Percentiles rank a stretch among this genome's conserved stretches.
Evolutionary conservation across 2,113 vertebrate genomes (phyloP).

Genomic region (Oophaga pumilio): DNA sequence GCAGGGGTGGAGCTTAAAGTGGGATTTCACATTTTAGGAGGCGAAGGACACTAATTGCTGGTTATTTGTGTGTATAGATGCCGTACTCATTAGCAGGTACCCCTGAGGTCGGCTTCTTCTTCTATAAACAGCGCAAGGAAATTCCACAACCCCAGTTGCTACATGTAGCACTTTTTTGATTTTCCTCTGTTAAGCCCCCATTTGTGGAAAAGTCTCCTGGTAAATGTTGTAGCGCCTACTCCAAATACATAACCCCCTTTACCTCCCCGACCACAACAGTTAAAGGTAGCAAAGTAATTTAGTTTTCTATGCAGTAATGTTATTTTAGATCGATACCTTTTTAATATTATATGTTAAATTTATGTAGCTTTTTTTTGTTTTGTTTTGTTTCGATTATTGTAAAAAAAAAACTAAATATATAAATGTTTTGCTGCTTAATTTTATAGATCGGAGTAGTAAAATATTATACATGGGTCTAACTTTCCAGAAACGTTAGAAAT

Average conservation of each 20-base stretch:
- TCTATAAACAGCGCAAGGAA: neutral
- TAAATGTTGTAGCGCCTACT: slow-evolving; percentile 27
- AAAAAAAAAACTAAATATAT: neutral
- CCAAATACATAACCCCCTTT: neutral
- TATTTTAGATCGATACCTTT: slow-evolving; percentile 17
- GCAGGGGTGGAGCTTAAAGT: neutral
- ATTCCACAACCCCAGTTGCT: neutral
- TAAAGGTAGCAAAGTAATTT: slow-evolving; percentile 21
- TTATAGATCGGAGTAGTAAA: slow-evolving; percentile 34
- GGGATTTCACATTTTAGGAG: neutral
- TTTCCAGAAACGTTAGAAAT: slow-evolving; percentile 1
- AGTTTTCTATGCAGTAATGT: slow-evolving; percentile 32
- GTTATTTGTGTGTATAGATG: neutral
- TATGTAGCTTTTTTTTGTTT: slow-evolving; percentile 19
- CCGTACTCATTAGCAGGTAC: slow-evolving; percentile 4
- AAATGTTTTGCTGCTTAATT: slow-evolving; percentile 14
- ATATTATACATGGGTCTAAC: neutral
- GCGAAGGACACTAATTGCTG: neutral
- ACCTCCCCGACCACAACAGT: slow-evolving; percentile 1
- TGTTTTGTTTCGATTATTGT: slow-evolving; percentile 5
- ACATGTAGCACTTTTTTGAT: neutral
- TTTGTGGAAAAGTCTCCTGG: neutral
- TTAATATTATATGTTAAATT: slow-evolving; percentile 29
- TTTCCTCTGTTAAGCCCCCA: neutral
- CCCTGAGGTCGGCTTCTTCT: neutral